Evolutionary conservation across 2,888 invertebrate species (phyloP).

Genomic region (Eristalis arbustorum): DNA sequence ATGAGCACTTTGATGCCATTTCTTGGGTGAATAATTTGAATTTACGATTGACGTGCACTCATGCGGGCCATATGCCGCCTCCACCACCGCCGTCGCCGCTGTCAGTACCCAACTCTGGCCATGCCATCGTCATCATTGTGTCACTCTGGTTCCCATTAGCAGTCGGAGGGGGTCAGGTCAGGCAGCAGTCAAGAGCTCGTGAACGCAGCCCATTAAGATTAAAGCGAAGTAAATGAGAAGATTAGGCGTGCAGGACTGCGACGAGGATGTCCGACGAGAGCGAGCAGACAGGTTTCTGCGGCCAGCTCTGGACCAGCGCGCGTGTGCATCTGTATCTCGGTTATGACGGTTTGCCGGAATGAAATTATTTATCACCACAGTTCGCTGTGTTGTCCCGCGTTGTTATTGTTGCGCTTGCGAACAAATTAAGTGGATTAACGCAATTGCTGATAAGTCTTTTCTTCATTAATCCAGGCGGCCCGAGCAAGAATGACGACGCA

Average conservation of each 20-base stretch:
- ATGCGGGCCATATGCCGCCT: conserved; percentile 59
- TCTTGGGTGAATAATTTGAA: conserved; percentile 69
- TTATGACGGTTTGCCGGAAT: conserved; percentile 26
- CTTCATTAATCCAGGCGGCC: conserved; percentile 2
- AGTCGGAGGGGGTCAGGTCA: too few relatives aligned
- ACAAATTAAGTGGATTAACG: conserved; percentile 66
- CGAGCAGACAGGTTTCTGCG: background rate
- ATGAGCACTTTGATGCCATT: conserved; percentile 69
- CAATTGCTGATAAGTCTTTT: conserved; percentile 48
- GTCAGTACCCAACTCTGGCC: background rate
- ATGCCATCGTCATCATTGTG: background rate
- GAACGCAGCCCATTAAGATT: conserved; percentile 57
- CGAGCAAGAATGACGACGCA: background rate
- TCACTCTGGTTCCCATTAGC: background rate
- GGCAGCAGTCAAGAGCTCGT: conserved; percentile 15
- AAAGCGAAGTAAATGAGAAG: conserved; percentile 57
- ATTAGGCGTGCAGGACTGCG: conserved; percentile 33
- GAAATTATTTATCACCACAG: conserved; percentile 52
- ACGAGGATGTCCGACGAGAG: background rate
- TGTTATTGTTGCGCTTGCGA: conserved; percentile 30
- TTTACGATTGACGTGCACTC: conserved; percentile 66
- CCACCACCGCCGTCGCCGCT: background rate
- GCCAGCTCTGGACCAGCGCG: background rate
- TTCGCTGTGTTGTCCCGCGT: background rate
- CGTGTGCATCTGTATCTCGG: background rate